Percentiles rank a stretch among this genome's conserved stretches.
Conservation (phyloP, 2,113 vertebrate genomes). For the Ailurus styani region DNA sequence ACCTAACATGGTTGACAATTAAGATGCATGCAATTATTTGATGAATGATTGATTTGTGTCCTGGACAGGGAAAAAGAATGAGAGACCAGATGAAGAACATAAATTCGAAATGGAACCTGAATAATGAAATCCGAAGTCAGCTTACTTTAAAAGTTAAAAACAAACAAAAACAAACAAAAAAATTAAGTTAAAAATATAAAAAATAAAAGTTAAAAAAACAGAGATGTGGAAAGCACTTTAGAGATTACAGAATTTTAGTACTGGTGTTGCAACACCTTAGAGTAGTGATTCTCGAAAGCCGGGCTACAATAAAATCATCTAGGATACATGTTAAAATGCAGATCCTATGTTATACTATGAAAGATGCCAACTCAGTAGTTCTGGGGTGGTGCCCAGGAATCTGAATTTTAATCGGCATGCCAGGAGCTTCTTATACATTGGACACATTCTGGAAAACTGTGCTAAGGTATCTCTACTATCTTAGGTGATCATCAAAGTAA, state of each 20-base stretch:
- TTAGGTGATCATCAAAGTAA: conserved; percentile 26
- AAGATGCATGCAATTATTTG: not conserved
- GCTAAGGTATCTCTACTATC: not conserved
- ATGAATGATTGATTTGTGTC: not conserved
- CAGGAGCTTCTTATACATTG: not conserved
- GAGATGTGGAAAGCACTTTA: not conserved
- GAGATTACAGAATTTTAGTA: conserved; percentile 15
- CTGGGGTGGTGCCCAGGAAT: not conserved
- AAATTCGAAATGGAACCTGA: conserved; percentile 8
- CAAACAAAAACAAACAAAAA: not conserved
- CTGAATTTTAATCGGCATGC: not conserved
- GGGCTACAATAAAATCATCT: not conserved
- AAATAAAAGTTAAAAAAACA: not conserved
- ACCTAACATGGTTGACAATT: not conserved
- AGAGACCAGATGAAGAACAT: conserved; percentile 37
- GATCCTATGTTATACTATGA: not conserved
- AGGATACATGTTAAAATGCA: not conserved
- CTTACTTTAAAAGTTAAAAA: conserved; percentile 34
- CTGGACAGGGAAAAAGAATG: conserved; percentile 2
- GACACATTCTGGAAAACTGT: not conserved
- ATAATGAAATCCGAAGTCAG: conserved; percentile 16
- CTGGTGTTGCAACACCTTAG: not conserved
- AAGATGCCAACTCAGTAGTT: not conserved
- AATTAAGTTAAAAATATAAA: too few species aligned
- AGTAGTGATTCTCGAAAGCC: not conserved